Percentiles rank a stretch among this genome's conserved stretches.
These are phyloP conservation scores for Echinops telfairi DNA, from an alignment of 2,113 vertebrate genomes.

Conservation along the genomic window DNA sequence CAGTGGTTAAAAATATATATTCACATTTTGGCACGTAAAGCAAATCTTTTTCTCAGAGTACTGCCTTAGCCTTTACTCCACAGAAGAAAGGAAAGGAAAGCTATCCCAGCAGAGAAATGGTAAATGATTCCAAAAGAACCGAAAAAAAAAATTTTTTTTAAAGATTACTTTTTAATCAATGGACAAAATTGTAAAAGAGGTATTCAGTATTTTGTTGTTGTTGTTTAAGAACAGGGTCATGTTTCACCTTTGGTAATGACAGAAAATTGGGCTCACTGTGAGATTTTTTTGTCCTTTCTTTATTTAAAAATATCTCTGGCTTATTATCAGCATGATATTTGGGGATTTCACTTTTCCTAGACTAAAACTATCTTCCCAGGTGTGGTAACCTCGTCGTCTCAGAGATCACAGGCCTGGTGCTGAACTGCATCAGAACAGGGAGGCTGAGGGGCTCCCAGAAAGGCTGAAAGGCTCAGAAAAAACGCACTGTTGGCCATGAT, in stretches of 20 bases:
- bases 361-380: not conserved
- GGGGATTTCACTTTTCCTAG: not conserved
- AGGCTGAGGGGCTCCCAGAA: not conserved
- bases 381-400: not conserved
- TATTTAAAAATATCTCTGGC: no score
- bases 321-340: not conserved
- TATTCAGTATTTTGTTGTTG: no score
- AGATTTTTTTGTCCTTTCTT: not conserved
- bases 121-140: not conserved
- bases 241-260: not conserved
- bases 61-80: not conserved
- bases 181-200: not conserved
- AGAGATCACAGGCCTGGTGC: not conserved
- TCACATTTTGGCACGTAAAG: slow-evolving; percentile 17
- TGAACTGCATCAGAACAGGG: not conserved
- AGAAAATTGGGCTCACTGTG: not conserved
- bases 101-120: not conserved
- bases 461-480: slow-evolving; percentile 7
- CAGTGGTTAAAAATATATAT: not conserved
- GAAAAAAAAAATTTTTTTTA: not conserved
- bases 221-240: not conserved
- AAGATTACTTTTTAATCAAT: slow-evolving; percentile 2
- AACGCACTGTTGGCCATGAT: slow-evolving; percentile 58
- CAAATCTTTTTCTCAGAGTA: not conserved
- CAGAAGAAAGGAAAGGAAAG: not conserved